These are phyloP conservation scores for Odontothrips loti DNA, from an alignment of 2,888 invertebrate species.

Conservation along the genomic window DNA sequence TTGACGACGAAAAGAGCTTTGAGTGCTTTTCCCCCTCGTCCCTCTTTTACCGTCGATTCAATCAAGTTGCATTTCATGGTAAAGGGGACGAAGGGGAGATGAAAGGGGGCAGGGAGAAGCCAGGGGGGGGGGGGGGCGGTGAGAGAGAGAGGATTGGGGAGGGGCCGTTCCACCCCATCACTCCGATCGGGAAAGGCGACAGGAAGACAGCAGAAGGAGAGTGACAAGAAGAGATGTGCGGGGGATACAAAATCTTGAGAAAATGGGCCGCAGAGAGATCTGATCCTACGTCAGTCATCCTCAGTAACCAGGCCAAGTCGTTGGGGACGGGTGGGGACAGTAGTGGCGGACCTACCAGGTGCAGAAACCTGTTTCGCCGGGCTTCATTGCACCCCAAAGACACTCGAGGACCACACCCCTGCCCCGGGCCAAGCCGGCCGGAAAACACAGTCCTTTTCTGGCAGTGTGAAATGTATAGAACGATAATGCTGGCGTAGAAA, in stretches of 20 bases:
- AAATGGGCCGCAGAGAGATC: too few species aligned
- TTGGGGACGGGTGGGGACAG: neutral
- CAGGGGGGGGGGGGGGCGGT: neutral
- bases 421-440: neutral
- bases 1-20: neutral
- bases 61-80: constrained; percentile 5
- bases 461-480: constrained; percentile 21
- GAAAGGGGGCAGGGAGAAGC: neutral
- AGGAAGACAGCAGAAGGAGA: neutral
- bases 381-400: too few species aligned
- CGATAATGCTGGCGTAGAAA: constrained; percentile 11
- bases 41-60: neutral
- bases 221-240: too few species aligned
- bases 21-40: neutral
- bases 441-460: neutral
- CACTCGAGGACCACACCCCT: too few species aligned
- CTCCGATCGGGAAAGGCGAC: neutral
- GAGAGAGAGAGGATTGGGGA: neutral
- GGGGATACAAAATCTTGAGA: too few species aligned
- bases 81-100: neutral
- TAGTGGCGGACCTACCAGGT: neutral
- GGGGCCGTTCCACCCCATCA: neutral
- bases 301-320: neutral
- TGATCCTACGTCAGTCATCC: too few species aligned
- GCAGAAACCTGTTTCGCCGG: too few species aligned